Conservation (phyloP, 1,140 invertebrate genomes). For the Cydia amplana region DNA sequence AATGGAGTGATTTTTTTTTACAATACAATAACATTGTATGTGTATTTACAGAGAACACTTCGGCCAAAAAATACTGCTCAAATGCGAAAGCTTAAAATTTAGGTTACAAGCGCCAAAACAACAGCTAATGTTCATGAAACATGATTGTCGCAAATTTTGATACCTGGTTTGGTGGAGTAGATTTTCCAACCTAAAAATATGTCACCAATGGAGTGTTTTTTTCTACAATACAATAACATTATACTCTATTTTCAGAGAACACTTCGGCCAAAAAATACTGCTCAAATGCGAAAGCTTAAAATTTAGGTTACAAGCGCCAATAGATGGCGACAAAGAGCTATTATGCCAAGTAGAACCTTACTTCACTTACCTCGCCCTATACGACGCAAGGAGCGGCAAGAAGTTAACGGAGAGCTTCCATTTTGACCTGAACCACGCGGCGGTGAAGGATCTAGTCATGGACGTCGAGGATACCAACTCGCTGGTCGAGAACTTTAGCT, state of each 20-base stretch:
- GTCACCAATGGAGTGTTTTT: too few relatives aligned
- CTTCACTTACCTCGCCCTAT: constrained; percentile 91
- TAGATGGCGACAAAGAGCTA: constrained; percentile 87
- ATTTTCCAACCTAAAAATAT: too few relatives aligned
- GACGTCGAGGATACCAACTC: constrained; percentile 71
- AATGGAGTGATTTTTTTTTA: too few relatives aligned
- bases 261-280: constrained; percentile 91
- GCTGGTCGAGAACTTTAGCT: constrained; percentile 75
- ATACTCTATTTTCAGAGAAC: constrained; percentile 85
- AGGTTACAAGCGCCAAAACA: constrained; percentile 86
- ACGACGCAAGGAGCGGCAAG: constrained; percentile 90
- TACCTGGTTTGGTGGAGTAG: too few relatives aligned
- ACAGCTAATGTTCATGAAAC: too few relatives aligned
- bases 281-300: constrained; percentile 90
- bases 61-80: constrained; percentile 90
- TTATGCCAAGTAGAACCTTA: constrained; percentile 95
- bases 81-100: constrained; percentile 90
- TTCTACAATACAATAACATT: constrained; percentile 8
- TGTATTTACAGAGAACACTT: constrained; percentile 88
- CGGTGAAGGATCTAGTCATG: constrained; percentile 79
- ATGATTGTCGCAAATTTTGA: too few relatives aligned
- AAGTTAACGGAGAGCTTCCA: constrained; percentile 97
- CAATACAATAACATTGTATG: constrained; percentile 20
- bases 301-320: constrained; percentile 89
- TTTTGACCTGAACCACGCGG: constrained; percentile 90